These are phyloP conservation scores for Hypotaenidia okinawae DNA, from an alignment of 2,797 vertebrate genomes.

Conservation along the genomic window DNA sequence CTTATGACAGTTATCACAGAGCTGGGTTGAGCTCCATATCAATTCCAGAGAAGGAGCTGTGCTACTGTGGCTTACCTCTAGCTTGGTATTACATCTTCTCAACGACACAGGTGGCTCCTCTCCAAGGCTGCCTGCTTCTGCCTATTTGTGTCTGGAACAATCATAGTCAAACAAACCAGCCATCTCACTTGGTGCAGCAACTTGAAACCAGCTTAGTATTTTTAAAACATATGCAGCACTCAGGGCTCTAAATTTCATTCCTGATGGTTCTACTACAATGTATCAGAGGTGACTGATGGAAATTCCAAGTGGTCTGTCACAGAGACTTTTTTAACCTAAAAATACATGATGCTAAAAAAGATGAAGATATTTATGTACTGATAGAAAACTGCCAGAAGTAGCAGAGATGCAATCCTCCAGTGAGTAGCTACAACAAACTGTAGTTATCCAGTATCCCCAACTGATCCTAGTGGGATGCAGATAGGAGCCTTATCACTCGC, in stretches of 20 bases:
- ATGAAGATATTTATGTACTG: background rate
- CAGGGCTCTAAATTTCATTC: background rate
- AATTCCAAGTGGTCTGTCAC: background rate
- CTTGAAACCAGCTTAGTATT: background rate
- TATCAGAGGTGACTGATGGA: background rate
- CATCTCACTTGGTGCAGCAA: background rate
- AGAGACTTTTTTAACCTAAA: background rate
- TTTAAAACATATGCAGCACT: background rate
- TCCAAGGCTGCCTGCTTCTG: background rate
- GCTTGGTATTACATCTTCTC: background rate
- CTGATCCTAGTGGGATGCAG: slow-evolving; percentile 22
- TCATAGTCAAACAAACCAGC: background rate
- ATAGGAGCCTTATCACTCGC: slow-evolving; percentile 5
- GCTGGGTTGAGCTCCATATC: background rate
- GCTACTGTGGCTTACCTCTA: background rate
- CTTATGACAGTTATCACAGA: background rate
- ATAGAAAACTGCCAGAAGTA: slow-evolving; percentile 14
- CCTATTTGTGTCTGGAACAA: background rate
- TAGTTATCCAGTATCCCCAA: background rate
- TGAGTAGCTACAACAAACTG: background rate
- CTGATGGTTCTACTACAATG: background rate
- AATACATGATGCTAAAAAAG: background rate
- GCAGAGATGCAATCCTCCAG: background rate
- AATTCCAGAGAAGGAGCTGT: background rate
- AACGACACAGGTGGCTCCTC: background rate